Conservation (phyloP, 2,113 vertebrate genomes). For the Oplegnathus fasciatus region DNA sequence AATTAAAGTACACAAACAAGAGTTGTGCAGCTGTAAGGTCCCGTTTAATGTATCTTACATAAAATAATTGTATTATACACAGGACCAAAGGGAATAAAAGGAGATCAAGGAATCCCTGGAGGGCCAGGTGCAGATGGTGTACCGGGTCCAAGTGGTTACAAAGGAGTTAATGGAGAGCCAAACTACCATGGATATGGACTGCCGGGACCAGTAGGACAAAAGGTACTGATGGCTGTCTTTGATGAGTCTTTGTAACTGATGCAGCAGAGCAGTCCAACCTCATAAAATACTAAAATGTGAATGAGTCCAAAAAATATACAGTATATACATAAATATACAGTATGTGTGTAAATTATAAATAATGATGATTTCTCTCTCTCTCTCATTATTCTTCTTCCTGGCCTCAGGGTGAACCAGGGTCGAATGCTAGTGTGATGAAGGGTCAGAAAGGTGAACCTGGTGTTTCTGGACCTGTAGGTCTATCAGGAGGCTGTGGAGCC, state of each 20-base stretch:
- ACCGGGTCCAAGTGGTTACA: conserved; percentile 81
- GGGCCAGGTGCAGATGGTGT: conserved; percentile 80
- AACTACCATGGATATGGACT: conserved; percentile 71
- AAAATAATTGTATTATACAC: not conserved
- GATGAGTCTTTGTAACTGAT: not conserved
- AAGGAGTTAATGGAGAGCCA: conserved; percentile 88
- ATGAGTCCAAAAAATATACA: not conserved
- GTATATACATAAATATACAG: too few species aligned
- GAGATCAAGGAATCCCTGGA: conserved; percentile 84
- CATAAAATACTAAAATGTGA: not conserved
- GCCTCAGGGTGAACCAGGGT: conserved; percentile 71
- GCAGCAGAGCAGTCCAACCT: not conserved
- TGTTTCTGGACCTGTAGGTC: conserved; percentile 41
- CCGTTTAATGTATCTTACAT: not conserved
- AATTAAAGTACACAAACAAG: not conserved
- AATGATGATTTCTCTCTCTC: not conserved
- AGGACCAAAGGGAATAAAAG: conserved; percentile 88
- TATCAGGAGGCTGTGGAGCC: conserved; percentile 52
- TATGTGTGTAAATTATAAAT: not conserved
- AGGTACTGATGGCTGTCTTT: conserved; percentile 80
- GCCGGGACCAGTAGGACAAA: conserved; percentile 86
- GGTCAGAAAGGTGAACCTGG: conserved; percentile 75
- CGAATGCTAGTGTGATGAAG: not conserved
- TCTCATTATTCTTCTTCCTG: not conserved
- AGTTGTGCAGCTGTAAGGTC: not conserved